Evolutionary conservation across 2,888 invertebrate species (phyloP), one percentile per base, ranked within the genome.

Genomic region (Dioctria linearis): DNA sequence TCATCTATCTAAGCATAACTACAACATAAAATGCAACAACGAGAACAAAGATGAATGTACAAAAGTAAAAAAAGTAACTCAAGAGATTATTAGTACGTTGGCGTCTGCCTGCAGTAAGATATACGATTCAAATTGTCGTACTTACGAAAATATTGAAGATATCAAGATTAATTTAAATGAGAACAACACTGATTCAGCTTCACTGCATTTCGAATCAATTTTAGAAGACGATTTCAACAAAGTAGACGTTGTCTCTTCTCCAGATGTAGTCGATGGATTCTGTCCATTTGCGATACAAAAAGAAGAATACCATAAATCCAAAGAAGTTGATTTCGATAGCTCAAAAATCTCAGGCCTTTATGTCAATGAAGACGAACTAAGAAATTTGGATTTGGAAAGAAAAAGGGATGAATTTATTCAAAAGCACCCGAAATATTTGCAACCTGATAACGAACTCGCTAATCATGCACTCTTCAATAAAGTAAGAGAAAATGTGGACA

Each of bases 391-490:
- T 75, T 86, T 87, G 63, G 88, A 88, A 25, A 85, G 85, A 66
- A 87, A 85, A 54, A 86, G 84, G 73, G 54, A 85, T 6, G 82
- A 84, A 40, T 84, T 84, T 63, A 80, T 82, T 6, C 80, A 83
- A 25, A 82, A 73, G 59, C 82, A 82, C 80, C 82, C 82, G 5
- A 83, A 82, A 63, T 83, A 82, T 75, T 63, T 66, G 57, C 82
- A 83, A 76, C 76, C 83, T 65, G 76, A 83, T 11, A 85, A 85
- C 82, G 89, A 89, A 82, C 83, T 89, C 66, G 87, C 88, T 3
- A 87, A 85, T 9, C 88, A 89, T 85, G 88, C 88, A 0, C 84
- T 89, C 5, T 89, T 89, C 65, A 88, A 88, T 75, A 89, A 89
- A 85, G 88, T 89, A 3, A 86, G 89, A 9, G 88, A 88, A 66